These are phyloP conservation scores for Heteromyza rotundicornis DNA, from an alignment of 2,888 invertebrate species.

Conservation along the genomic window DNA sequence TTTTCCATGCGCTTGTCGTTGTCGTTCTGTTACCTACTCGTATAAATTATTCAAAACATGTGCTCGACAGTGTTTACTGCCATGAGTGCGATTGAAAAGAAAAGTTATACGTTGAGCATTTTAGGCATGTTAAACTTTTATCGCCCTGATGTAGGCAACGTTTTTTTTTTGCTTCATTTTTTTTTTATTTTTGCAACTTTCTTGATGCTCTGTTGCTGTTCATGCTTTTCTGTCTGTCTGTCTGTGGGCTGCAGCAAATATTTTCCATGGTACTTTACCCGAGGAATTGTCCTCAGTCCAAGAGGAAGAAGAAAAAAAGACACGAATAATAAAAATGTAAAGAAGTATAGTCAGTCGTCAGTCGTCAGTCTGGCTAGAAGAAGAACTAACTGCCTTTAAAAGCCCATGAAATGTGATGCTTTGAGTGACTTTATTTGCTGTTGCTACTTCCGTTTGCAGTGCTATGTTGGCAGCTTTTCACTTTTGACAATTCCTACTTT, in stretches of 20 bases:
- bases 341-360: not conserved
- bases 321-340: too few relatives aligned
- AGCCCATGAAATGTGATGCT: conserved; percentile 19
- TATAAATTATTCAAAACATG: conserved; percentile 61
- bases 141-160: conserved; percentile 6
- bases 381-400: conserved; percentile 1
- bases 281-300: not conserved
- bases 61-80: conserved; percentile 41
- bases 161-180: not conserved
- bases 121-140: conserved; percentile 20
- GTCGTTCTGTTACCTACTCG: too few relatives aligned
- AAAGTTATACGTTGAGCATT: conserved; percentile 22
- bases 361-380: not conserved
- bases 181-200: not conserved
- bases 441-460: too few relatives aligned
- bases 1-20: not conserved
- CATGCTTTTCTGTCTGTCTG: not conserved
- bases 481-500: conserved; percentile 5
- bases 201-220: not conserved
- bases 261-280: not conserved
- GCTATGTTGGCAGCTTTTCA: conserved; percentile 2
- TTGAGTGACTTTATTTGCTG: conserved; percentile 12
- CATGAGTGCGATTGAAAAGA: conserved; percentile 30
- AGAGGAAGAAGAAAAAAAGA: not conserved
- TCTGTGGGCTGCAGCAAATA: not conserved